Percentiles rank a stretch among this genome's conserved stretches.
phyloP scores from a whole-genome alignment of 2,888 invertebrate genomes.

The Aleiodes leptofemur region DNA sequence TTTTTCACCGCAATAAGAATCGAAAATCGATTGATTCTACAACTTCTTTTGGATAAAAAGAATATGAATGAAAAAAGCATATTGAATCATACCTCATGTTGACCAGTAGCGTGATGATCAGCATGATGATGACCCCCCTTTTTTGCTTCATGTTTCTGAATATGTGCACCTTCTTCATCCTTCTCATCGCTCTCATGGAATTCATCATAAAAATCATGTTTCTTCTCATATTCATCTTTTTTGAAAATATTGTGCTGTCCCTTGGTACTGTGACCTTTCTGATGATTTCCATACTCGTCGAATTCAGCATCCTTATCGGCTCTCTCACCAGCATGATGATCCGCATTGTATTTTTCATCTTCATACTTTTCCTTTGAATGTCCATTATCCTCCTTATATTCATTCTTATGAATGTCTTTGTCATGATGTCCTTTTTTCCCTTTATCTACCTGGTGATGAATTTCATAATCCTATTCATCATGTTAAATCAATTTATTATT shows the following conservation, averaged over 20 bases:
- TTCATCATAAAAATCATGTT: conserved; percentile 86
- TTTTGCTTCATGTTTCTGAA: conserved; percentile 77
- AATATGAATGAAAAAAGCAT: neutral
- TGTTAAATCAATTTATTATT: neutral
- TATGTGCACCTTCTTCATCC: conserved; percentile 81
- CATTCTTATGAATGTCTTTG: conserved; percentile 80
- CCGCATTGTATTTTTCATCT: conserved; percentile 81
- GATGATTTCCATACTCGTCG: conserved; percentile 81
- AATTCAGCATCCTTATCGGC: conserved; percentile 81
- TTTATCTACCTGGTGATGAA: conserved; percentile 80
- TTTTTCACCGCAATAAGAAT: too few species aligned
- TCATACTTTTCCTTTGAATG: conserved; percentile 80
- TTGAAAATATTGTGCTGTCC: conserved; percentile 86
- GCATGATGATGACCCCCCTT: conserved; percentile 78
- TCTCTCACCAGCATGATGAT: conserved; percentile 82
- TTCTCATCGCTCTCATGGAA: conserved; percentile 82
- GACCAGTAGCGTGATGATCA: conserved; percentile 74
- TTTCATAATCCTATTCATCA: conserved; percentile 68
- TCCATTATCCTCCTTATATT: conserved; percentile 81
- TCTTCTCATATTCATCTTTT: conserved; percentile 86
- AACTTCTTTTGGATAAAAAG: too few species aligned
- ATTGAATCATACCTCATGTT: conserved; percentile 61
- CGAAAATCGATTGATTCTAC: too few species aligned
- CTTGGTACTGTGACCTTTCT: conserved; percentile 85
- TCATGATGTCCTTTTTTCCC: conserved; percentile 83